Percentiles rank a stretch among this genome's conserved stretches.
Conservation (phyloP, 2,888 invertebrate genomes). For the Aphidoletes aphidimyza region DNA sequence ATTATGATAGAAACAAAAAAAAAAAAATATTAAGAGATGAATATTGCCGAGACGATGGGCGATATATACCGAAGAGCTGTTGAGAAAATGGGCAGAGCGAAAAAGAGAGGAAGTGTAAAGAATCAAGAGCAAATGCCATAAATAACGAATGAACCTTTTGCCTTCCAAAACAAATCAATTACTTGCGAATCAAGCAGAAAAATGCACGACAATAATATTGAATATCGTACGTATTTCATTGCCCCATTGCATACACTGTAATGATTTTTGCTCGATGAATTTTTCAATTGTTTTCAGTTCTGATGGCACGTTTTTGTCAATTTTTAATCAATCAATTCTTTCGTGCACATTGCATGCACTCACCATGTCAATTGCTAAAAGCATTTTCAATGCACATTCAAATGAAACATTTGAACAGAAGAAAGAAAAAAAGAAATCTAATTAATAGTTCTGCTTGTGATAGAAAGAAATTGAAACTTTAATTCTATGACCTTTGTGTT, state of each 20-base stretch:
- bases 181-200: conserved; percentile 1
- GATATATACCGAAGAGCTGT: too few relatives aligned
- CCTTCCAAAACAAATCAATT: conserved; percentile 45
- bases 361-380: too few relatives aligned
- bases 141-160: conserved; percentile 33
- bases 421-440: too few relatives aligned
- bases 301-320: conserved; percentile 16
- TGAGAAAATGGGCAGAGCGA: too few relatives aligned
- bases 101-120: neutral
- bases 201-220: neutral
- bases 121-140: neutral
- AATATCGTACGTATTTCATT: neutral
- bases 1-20: conserved; percentile 15
- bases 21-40: too few relatives aligned
- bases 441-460: too few relatives aligned
- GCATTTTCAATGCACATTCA: too few relatives aligned
- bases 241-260: neutral
- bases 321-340: neutral
- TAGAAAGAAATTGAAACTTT: too few relatives aligned
- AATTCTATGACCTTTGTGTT: too few relatives aligned
- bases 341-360: neutral
- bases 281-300: neutral
- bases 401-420: too few relatives aligned
- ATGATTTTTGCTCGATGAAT: neutral
- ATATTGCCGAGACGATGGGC: neutral